These are phyloP conservation scores for Lasioglossum lativentre DNA, from an alignment of 2,888 invertebrate genomes.

Conservation along the genomic window DNA sequence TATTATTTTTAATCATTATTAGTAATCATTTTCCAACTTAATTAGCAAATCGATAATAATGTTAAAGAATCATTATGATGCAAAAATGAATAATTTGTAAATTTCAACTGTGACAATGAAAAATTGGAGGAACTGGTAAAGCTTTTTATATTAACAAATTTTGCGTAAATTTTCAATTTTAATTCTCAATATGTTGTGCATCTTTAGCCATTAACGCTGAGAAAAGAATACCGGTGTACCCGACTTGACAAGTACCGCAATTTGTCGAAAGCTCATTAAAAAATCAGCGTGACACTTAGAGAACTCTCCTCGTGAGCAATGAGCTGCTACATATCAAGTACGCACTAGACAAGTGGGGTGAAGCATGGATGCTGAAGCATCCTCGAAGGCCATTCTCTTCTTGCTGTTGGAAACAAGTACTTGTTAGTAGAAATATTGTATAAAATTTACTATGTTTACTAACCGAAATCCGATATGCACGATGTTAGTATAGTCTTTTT, in stretches of 20 bases:
- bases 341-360: background rate
- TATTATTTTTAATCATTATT: too few relatives aligned
- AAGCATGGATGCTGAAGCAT: background rate
- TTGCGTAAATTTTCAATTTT: background rate
- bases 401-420: background rate
- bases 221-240: background rate
- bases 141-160: background rate
- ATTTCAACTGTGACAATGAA: background rate
- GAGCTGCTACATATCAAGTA: background rate
- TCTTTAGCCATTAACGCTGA: background rate
- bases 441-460: background rate
- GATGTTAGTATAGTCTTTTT: too few relatives aligned
- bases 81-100: background rate
- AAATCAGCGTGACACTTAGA: background rate
- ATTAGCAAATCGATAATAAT: too few relatives aligned
- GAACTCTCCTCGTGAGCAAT: background rate
- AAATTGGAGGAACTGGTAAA: background rate
- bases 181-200: background rate
- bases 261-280: background rate
- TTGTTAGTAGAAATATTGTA: background rate
- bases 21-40: too few relatives aligned
- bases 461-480: background rate
- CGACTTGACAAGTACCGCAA: background rate
- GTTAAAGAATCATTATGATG: too few relatives aligned
- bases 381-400: background rate